Conservation (phyloP, 2,888 invertebrate species). For the Mythimna impura region DNA sequence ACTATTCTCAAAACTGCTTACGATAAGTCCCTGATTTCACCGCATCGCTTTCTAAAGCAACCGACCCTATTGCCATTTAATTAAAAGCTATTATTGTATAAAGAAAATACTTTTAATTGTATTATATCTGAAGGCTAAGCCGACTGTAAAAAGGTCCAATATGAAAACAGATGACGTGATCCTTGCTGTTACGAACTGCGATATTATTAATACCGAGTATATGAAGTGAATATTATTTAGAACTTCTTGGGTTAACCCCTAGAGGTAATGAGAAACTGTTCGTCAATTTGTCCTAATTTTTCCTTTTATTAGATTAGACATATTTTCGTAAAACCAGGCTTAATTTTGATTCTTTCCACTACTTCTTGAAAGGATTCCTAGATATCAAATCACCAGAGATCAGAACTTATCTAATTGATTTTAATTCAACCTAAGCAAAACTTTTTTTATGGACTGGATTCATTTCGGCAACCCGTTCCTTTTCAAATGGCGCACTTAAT, state of each 20-base stretch:
- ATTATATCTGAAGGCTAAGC: constrained; percentile 25
- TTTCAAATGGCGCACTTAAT: too few species aligned
- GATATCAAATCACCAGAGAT: too few species aligned
- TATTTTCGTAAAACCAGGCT: background rate
- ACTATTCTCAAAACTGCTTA: constrained; percentile 5
- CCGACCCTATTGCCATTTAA: background rate
- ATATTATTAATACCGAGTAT: constrained; percentile 50
- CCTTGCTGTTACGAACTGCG: constrained; percentile 34
- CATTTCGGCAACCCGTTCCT: too few species aligned
- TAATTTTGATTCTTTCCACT: too few species aligned
- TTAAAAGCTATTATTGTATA: constrained; percentile 23
- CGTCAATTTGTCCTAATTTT: constrained; percentile 8
- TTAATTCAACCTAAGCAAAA: too few species aligned
- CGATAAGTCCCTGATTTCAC: constrained; percentile 1
- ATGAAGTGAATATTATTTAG: constrained; percentile 53
- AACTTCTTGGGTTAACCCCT: constrained; percentile 16
- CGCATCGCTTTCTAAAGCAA: background rate
- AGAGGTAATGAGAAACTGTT: background rate
- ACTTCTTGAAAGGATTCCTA: too few species aligned
- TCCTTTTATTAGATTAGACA: background rate
- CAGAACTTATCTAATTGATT: too few species aligned
- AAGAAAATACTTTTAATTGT: constrained; percentile 32
- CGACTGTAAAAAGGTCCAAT: constrained; percentile 51
- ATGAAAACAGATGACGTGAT: constrained; percentile 55
- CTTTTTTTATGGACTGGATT: too few species aligned